Conservation (phyloP, 2,113 vertebrate species). For the Laticauda laticaudata region DNA sequence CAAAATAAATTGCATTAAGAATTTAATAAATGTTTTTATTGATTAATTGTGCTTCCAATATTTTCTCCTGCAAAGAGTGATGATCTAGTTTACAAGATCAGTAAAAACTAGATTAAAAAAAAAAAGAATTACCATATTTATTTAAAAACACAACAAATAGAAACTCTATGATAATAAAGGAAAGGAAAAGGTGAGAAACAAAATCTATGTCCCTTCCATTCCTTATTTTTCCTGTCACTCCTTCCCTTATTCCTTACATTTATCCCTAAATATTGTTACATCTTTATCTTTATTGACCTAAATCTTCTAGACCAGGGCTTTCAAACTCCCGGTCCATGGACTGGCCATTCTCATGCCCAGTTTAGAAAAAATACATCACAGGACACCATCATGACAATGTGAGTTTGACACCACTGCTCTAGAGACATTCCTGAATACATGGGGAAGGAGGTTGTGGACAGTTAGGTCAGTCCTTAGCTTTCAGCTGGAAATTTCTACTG, state of each 20-base stretch:
- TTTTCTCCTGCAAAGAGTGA: neutral
- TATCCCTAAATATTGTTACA: neutral
- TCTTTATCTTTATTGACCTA: neutral
- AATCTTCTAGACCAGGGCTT: neutral
- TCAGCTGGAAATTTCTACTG: neutral
- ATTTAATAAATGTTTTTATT: neutral
- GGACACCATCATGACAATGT: no score
- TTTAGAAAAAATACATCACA: no score
- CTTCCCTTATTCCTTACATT: neutral
- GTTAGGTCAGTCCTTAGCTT: neutral
- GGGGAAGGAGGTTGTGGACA: neutral
- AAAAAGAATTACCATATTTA: neutral
- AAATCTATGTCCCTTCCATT: neutral
- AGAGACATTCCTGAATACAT: neutral
- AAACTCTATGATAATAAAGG: neutral
- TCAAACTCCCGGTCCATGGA: no score
- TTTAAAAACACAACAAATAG: neutral
- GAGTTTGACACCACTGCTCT: neutral
- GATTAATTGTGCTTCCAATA: neutral
- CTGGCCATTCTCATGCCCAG: no score
- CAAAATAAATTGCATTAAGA: neutral
- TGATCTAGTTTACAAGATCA: neutral
- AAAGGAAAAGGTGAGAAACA: neutral
- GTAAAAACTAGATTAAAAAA: neutral
- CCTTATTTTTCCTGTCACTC: neutral